Evolutionary conservation across 2,888 invertebrate genomes (phyloP).

Genomic region (Ashinkailepas kermadecensis): DNA sequence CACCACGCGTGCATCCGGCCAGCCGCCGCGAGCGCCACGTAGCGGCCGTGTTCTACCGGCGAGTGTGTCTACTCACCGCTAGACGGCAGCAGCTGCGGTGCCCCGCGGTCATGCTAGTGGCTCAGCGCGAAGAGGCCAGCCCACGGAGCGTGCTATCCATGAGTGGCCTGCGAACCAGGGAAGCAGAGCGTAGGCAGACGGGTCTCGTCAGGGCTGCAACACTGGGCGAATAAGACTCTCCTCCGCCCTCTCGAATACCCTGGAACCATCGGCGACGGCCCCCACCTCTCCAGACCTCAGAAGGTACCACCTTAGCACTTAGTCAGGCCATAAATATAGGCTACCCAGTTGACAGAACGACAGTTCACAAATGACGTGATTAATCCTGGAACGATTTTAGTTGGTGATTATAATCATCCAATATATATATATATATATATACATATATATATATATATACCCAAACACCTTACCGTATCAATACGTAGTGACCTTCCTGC

Average conservation of each 20-base stretch:
- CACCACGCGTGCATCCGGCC: neutral
- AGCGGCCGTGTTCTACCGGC: neutral
- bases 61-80: neutral
- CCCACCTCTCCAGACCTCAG: slow-evolving; percentile 4
- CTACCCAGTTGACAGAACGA: no score
- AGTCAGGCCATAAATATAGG: slow-evolving; percentile 25
- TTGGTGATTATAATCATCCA: slow-evolving; percentile 24
- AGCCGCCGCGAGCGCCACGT: neutral
- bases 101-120: neutral
- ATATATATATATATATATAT: slow-evolving; percentile 20
- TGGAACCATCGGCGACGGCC: neutral
- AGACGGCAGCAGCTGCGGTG: slow-evolving; percentile 8
- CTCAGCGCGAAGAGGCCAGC: neutral
- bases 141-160: slow-evolving; percentile 11
- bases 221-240: no score
- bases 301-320: no score
- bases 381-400: no score
- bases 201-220: neutral
- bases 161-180: slow-evolving; percentile 23
- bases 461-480: no score
- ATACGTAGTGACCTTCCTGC: no score
- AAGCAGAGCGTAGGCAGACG: slow-evolving; percentile 28
- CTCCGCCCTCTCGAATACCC: no score
- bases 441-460: no score
- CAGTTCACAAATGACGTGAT: no score